Percentiles rank a stretch among this genome's conserved stretches.
phyloP scores from a whole-genome alignment of 2,797 vertebrate species.

The Euphonia xanthogaster region DNA sequence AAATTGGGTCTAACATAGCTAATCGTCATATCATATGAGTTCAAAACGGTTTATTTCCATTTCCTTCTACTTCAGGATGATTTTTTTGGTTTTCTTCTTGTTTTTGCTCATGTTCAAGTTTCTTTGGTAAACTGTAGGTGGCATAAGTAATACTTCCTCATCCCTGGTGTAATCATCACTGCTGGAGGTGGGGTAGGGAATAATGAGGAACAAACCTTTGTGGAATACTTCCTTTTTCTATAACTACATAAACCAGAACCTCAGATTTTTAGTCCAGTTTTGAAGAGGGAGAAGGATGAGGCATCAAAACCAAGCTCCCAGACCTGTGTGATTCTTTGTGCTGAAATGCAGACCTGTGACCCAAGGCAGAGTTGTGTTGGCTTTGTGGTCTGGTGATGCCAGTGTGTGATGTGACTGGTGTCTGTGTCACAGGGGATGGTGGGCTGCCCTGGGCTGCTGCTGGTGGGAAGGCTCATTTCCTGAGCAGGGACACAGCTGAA shows the following conservation, averaged over 20 bases:
- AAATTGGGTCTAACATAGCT: neutral
- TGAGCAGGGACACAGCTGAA: neutral
- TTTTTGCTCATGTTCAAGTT: neutral
- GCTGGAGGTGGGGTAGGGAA: neutral
- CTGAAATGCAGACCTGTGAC: neutral
- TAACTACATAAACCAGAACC: neutral
- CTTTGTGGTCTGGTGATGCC: neutral
- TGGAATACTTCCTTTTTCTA: neutral
- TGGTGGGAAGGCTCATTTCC: neutral
- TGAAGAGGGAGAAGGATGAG: neutral
- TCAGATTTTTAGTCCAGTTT: neutral
- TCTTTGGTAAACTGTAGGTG: constrained; percentile 45
- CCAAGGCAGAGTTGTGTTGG: neutral
- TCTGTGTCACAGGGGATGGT: neutral
- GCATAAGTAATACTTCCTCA: neutral
- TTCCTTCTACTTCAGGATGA: neutral
- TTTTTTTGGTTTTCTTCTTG: neutral
- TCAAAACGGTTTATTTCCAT: constrained; percentile 28
- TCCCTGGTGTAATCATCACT: neutral
- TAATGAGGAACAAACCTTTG: neutral
- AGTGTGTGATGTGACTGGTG: neutral
- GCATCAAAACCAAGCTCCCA: neutral
- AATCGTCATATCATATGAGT: neutral
- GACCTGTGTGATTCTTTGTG: neutral
- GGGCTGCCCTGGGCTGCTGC: neutral